phyloP scores from a whole-genome alignment of 2,888 invertebrate genomes.

The Sturmia bella region DNA sequence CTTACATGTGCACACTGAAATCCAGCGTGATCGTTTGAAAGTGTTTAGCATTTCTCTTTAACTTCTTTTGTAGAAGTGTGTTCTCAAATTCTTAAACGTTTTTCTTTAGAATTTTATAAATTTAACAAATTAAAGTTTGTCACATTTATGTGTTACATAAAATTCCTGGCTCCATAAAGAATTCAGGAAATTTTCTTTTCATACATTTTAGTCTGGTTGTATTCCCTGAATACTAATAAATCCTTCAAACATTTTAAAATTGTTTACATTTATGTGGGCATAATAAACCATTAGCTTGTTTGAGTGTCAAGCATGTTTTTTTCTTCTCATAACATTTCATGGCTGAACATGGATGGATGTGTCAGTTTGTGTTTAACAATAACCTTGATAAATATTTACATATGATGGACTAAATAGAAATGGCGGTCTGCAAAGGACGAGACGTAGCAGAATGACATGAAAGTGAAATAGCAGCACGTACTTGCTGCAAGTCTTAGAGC shows the following conservation, averaged over 20 bases:
- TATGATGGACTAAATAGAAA: background rate
- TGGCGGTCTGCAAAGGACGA: constrained; percentile 47
- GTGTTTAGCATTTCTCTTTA: too few relatives aligned
- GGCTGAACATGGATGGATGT: constrained; percentile 45
- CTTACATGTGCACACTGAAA: too few relatives aligned
- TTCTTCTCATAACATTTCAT: background rate
- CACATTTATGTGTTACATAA: too few relatives aligned
- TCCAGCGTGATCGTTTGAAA: too few relatives aligned
- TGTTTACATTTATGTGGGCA: background rate
- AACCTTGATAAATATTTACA: constrained; percentile 64
- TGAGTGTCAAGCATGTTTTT: constrained; percentile 29
- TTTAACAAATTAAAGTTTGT: too few relatives aligned
- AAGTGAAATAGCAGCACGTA: constrained; percentile 54
- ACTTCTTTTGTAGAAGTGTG: too few relatives aligned
- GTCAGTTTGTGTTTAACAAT: constrained; percentile 53
- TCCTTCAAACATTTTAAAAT: constrained; percentile 5
- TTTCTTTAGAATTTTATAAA: too few relatives aligned
- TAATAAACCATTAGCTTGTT: constrained; percentile 32
- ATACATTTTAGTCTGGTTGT: background rate
- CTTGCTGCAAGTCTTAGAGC: background rate
- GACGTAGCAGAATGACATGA: background rate
- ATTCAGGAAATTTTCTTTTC: too few relatives aligned
- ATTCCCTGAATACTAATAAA: constrained; percentile 46
- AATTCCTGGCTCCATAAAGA: too few relatives aligned
- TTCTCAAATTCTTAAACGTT: too few relatives aligned